Base-by-base conservation (phyloP, 2,888 invertebrate genomes). In the Acanthosepion pharaonis region DNA sequence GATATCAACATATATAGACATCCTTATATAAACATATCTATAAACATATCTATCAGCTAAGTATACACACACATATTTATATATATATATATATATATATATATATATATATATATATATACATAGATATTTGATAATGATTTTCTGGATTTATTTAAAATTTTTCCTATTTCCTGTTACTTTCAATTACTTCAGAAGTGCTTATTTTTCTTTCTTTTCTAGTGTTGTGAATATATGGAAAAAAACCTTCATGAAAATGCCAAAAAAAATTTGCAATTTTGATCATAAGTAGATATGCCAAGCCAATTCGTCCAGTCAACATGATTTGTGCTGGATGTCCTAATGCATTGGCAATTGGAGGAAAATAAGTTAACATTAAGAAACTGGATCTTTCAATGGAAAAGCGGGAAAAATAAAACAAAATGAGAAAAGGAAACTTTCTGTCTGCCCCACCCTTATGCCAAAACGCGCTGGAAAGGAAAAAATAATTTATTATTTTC, bases 211-310 rank as follows among this genome's bases (percentile, higher is more conserved):
- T 20, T 78, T 15, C n/a, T 78, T n/a, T 78, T 78, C 8, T 5
- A 78, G 78, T 78, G 78, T 78, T 28, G 20, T 78, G n/a, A 78
- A 78, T 18, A 78, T 78, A 78, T 18, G n/a, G 18, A n/a, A 33
- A 11, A 78, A 78, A 15, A 1, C 78, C 11, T 33, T 18, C 2
- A n/a, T 33, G n/a, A 78, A 78, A 78, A 33, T 5, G n/a, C 9
- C 5, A 5, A 11, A 78, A 33, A 78, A 33, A 11, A 78, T 11
- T 78, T 23, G 11, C 78, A 78, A 33, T 78, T 78, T 78, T 78
- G 78, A 78, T 78, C n/a, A 78, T 78, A 78, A 78, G 78, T 78
- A 78, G 78, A 78, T 78, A 78, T 78, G 78, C 33, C 78, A 78
- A 78, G 78, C 33, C 78, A n/a, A 78, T 78, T 78, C 33, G 78